Conservation (phyloP, 2,113 vertebrate species). For the Xenopus borealis region DNA sequence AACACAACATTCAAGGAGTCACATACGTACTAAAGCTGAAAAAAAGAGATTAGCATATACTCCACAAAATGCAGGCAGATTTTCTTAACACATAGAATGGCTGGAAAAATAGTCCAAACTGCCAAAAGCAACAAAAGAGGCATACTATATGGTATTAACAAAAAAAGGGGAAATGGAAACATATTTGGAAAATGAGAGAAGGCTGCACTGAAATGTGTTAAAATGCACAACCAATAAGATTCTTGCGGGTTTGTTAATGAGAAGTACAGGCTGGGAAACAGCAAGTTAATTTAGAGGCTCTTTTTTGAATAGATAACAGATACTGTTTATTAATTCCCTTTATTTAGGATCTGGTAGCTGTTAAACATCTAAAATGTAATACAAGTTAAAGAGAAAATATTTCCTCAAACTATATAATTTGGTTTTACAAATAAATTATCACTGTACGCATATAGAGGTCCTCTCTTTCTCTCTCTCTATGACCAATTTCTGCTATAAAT, state of each 20-base stretch:
- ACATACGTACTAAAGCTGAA: conserved; percentile 10
- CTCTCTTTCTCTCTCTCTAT: no score
- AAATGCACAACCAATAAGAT: conserved; percentile 25
- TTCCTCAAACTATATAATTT: no score
- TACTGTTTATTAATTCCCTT: not conserved
- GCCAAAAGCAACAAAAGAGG: conserved; percentile 43
- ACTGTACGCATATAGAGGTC: no score
- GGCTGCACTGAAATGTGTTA: conserved; percentile 14
- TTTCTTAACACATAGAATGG: conserved; percentile 31
- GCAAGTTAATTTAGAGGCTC: conserved; percentile 6
- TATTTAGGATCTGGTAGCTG: not conserved
- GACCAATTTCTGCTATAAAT: no score
- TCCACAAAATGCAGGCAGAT: conserved; percentile 22
- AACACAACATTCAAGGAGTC: conserved; percentile 25
- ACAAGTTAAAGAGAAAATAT: no score
- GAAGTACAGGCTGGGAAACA: conserved; percentile 27
- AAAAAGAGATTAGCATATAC: conserved; percentile 32
- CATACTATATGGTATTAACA: not conserved
- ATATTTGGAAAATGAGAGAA: conserved; percentile 34
- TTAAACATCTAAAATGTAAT: no score
- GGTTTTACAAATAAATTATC: no score
- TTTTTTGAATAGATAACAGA: not conserved
- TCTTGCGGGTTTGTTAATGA: conserved; percentile 35
- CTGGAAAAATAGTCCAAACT: conserved; percentile 24
- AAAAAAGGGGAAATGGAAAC: conserved; percentile 30